These are phyloP conservation scores for Eristalis arbustorum DNA, from an alignment of 2,888 invertebrate genomes.

Conservation along the genomic window DNA sequence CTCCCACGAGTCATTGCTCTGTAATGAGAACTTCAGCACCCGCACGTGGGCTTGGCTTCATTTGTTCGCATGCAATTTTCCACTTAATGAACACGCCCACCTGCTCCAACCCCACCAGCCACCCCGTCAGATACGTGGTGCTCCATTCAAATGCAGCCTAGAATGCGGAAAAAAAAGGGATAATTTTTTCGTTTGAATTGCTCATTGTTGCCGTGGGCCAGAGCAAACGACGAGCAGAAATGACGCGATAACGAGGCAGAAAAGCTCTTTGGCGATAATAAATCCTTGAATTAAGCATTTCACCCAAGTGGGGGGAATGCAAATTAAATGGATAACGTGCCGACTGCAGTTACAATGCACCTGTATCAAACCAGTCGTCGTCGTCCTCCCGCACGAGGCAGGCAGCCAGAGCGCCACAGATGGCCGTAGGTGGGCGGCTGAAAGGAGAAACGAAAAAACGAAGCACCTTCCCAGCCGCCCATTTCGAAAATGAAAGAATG, in stretches of 20 bases:
- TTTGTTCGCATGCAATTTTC: background rate
- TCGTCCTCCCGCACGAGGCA: no score
- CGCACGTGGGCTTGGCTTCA: background rate
- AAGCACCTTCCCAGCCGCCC: slow-evolving; percentile 26
- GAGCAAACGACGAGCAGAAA: background rate
- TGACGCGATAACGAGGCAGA: slow-evolving; percentile 19
- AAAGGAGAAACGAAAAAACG: background rate
- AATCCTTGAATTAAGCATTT: slow-evolving; percentile 69
- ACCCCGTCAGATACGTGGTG: background rate
- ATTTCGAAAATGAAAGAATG: slow-evolving; percentile 65
- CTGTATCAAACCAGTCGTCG: slow-evolving; percentile 8
- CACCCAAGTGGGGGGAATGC: slow-evolving; percentile 43
- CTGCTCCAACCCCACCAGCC: background rate
- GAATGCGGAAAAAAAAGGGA: background rate
- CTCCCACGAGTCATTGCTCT: background rate
- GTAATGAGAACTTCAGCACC: background rate
- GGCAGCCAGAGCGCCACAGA: no score
- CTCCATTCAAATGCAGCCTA: background rate
- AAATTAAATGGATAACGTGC: slow-evolving; percentile 67
- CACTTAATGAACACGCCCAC: background rate
- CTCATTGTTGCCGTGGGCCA: background rate
- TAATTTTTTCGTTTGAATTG: background rate
- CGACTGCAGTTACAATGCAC: slow-evolving; percentile 48
- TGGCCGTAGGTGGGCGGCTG: background rate
- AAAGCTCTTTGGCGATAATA: slow-evolving; percentile 59